A percentile compares a stretch with the other conserved stretches of the same genome.
Evolutionary conservation across 2,797 vertebrate species (phyloP).

Genomic region (Macroramphosus scolopax): DNA sequence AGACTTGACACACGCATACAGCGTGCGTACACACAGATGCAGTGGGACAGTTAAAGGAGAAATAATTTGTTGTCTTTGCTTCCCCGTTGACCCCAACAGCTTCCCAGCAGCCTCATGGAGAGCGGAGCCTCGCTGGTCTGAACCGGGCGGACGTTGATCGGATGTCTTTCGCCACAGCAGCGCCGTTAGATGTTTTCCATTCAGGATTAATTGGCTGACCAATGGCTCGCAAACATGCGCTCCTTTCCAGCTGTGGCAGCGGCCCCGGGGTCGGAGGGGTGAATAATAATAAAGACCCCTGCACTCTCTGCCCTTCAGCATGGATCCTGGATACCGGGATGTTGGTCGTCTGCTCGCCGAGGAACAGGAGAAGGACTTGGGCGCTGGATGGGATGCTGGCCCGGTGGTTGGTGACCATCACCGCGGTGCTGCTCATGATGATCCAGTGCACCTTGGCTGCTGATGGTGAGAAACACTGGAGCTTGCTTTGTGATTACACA

Average conservation of each 20-base stretch:
- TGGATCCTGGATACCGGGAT: conserved; percentile 47
- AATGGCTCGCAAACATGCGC: conserved; percentile 78
- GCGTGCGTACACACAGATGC: conserved; percentile 9
- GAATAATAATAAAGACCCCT: conserved; percentile 16
- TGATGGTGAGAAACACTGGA: conserved; percentile 69
- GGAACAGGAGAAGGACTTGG: conserved; percentile 48
- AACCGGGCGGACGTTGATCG: conserved; percentile 58
- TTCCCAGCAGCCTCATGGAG: conserved; percentile 61
- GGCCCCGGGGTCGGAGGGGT: conserved; percentile 41
- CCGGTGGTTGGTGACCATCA: conserved; percentile 59
- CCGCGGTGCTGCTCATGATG: conserved; percentile 71
- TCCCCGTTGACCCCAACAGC: conserved; percentile 7
- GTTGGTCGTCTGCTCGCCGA: conserved; percentile 27
- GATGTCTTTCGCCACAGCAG: conserved; percentile 68
- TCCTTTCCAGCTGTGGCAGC: conserved; percentile 52
- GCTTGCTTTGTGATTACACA: conserved; percentile 11
- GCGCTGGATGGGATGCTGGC: conserved; percentile 55
- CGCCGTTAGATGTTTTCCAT: conserved; percentile 59
- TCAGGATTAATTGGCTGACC: conserved; percentile 69
- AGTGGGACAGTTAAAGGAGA: conserved; percentile 12
- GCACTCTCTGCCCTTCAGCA: conserved; percentile 26
- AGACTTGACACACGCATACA: too few species aligned
- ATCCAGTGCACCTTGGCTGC: conserved; percentile 68
- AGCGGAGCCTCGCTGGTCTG: conserved; percentile 52
- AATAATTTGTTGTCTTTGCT: background rate